Evolutionary conservation across 2,113 vertebrate genomes (phyloP).

Genomic region (Coptodon rendalli): DNA sequence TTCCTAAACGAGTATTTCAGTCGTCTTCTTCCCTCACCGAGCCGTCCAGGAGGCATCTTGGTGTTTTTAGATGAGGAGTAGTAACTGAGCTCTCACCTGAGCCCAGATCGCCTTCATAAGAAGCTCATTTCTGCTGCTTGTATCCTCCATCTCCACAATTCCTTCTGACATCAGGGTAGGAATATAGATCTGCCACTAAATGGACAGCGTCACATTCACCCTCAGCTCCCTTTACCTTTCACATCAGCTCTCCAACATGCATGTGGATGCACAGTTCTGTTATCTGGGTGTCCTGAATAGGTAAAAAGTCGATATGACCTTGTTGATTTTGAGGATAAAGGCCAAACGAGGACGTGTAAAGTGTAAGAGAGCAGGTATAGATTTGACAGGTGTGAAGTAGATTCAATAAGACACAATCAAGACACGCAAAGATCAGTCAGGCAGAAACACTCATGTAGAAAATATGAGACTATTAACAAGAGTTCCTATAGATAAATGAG

Average conservation of each 20-base stretch:
- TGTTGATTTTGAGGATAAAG: neutral
- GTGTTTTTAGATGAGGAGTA: neutral
- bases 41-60: neutral
- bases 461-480: neutral
- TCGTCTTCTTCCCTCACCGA: rapidly evolving
- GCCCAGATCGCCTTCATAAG: neutral
- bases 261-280: neutral
- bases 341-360: neutral
- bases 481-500: neutral
- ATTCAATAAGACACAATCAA: neutral
- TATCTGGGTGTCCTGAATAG: neutral
- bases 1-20: neutral
- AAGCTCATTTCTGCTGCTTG: neutral
- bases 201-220: neutral
- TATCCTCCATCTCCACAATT: neutral
- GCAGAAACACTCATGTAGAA: neutral
- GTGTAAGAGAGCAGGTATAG: neutral
- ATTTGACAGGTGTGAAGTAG: neutral
- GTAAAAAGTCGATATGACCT: neutral
- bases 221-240: neutral
- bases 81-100: neutral
- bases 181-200: rapidly evolving
- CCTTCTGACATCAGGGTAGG: neutral
- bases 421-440: neutral
- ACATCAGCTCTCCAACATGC: neutral